Percentiles rank a stretch among this genome's conserved stretches.
These are phyloP conservation scores for Actinia equina DNA, from an alignment of 64 coral and sea anemone species.

Conservation along the genomic window DNA sequence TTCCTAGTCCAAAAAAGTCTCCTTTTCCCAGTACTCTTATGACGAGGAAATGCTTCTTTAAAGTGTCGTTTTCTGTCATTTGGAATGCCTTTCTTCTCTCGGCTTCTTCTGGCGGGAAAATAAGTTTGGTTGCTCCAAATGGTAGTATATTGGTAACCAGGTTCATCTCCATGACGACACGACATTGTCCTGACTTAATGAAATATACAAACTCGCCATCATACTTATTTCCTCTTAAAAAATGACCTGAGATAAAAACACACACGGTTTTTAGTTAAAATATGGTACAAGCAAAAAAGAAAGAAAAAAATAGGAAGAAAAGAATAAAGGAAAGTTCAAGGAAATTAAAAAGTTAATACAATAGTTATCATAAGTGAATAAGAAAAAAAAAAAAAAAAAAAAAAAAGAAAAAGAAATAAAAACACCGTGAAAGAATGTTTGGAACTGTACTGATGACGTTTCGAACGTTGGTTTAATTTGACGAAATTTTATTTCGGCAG, in stretches of 20 bases:
- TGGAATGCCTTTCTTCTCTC: constrained; percentile 1
- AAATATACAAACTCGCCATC: constrained; percentile 64
- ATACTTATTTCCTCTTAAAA: constrained; percentile 29
- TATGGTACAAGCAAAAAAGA: neutral
- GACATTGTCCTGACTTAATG: constrained; percentile 68
- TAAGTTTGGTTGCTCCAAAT: constrained; percentile 12
- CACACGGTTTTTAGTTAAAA: neutral
- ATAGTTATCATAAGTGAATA: too few relatives aligned
- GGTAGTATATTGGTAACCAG: constrained; percentile 43
- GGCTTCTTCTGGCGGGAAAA: constrained; percentile 40
- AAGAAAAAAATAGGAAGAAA: neutral
- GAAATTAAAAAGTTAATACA: too few relatives aligned
- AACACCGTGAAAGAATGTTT: too few relatives aligned
- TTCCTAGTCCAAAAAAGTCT: constrained; percentile 75
- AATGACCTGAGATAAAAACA: constrained; percentile 37
- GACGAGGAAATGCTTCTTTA: constrained; percentile 59
- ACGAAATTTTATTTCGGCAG: too few relatives aligned
- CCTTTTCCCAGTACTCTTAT: constrained; percentile 46
- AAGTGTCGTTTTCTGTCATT: constrained; percentile 28
- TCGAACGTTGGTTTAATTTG: too few relatives aligned
- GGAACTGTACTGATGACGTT: too few relatives aligned
- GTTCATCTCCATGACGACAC: constrained; percentile 71
- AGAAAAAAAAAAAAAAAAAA: too few relatives aligned
- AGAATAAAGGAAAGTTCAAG: too few relatives aligned
- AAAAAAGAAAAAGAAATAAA: too few relatives aligned